These are phyloP conservation scores for Rhabdophis nuchalis DNA, from an alignment of 2,797 vertebrate genomes.

Conservation along the genomic window DNA sequence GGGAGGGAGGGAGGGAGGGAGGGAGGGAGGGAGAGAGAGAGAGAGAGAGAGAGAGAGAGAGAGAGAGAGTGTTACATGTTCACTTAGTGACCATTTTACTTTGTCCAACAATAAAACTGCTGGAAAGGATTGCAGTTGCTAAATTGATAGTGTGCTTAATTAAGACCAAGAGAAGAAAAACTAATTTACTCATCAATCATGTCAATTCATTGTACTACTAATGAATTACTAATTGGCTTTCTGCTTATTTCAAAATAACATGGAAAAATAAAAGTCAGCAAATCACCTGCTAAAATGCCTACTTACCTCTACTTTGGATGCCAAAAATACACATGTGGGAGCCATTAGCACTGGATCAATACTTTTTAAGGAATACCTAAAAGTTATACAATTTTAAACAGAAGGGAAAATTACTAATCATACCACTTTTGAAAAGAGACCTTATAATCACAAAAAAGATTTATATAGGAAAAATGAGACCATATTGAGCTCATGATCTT, in stretches of 20 bases:
- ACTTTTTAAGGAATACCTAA: constrained; percentile 97
- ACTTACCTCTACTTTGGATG: constrained; percentile 98
- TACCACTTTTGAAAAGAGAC: constrained; percentile 56
- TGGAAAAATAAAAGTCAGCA: constrained; percentile 36
- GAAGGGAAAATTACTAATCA: constrained; percentile 53
- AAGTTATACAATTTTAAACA: constrained; percentile 58
- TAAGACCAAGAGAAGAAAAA: constrained; percentile 22
- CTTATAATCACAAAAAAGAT: constrained; percentile 52
- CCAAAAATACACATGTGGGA: constrained; percentile 99
- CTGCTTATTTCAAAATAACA: neutral
- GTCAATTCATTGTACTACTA: neutral
- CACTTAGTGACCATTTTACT: neutral
- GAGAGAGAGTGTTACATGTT: neutral
- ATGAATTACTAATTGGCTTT: constrained; percentile 18
- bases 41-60: no score
- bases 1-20: no score
- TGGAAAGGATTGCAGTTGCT: neutral
- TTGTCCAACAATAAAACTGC: neutral
- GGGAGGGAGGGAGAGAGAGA: no score
- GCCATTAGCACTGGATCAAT: constrained; percentile 99
- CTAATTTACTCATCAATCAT: constrained; percentile 43
- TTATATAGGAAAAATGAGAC: constrained; percentile 54
- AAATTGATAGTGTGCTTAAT: neutral
- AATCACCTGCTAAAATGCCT: constrained; percentile 13
- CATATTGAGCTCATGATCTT: constrained; percentile 63